Evolutionary conservation across 23 tunicate genomes (phyloP), one percentile per base, ranked within the genome.

Genomic region (Ascidia mentula): DNA sequence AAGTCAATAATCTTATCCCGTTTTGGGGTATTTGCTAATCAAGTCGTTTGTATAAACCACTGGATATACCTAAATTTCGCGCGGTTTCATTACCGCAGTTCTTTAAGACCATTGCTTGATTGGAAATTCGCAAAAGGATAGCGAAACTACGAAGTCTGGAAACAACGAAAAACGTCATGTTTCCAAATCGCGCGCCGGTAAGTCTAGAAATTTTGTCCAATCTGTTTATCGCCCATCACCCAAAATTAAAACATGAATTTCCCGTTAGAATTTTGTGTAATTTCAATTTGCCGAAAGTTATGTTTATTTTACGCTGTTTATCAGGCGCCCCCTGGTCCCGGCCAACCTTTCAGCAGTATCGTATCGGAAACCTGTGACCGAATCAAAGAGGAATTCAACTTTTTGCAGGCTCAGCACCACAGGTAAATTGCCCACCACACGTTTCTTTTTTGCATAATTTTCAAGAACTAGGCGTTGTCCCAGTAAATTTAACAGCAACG

Each of bases 361-460:
- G 91, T 92, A 18, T 84, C 92, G 31, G 97, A 92, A 72, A 87
- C 84, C 18, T 83, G 89, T 37, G 97, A 92, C 69, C 86, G 89
- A 31, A 79, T 92, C 46, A 92, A 92, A 73, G 97, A 92, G 61
- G 97, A 92, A 71, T 92, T 82, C 60, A 79, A 72, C 34, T 87
- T 42, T 45, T 74, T 87, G 78, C 92, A 87, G 69, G 92, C 91
- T 5, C 97, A 92, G 37, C 91, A 92, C 75, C 97, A 92, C 75
- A 92, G 81, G 97, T 92, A 60, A 37, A 60, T n/a, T n/a, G n/a
- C n/a, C n/a, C n/a, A n/a, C n/a, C n/a, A n/a, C n/a, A n/a, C n/a
- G n/a, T n/a, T n/a, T n/a, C n/a, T n/a, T n/a, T n/a, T n/a, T n/a
- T n/a, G n/a, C n/a, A n/a, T n/a, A n/a, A n/a, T n/a, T n/a, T n/a